Base-by-base conservation (phyloP, 2,797 vertebrate species). In the Coccyzus lansbergi region DNA sequence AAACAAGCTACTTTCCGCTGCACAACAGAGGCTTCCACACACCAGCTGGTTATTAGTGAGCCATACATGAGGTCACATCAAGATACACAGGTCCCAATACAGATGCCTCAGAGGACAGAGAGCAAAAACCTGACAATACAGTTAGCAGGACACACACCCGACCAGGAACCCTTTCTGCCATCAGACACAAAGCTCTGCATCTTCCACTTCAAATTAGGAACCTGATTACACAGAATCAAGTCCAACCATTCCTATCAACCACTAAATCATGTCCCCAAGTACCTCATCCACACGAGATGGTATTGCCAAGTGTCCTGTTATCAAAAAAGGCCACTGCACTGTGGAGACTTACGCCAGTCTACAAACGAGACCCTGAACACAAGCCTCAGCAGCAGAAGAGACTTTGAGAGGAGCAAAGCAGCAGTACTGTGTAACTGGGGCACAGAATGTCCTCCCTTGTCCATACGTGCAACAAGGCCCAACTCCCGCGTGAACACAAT, bases 21-120 rank as follows among this genome's bases (percentile, higher is more conserved):
- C 22, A 81, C 31, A 74, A 31, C 0, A 56, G 11, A 29, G 17
- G 3, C 5, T 52, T 83, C 29, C 15, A 42, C n/a, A 20, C 7
- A 14, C 3, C 68, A 53, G 12, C 34, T 28, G 19, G 26, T 60
- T 79, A 46, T 58, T 28, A 76, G 28, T 59, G 55, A 58, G 40
- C 4, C 34, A 78, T 38, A 31, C 29, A 49, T 6, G 49, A 49
- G 34, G 79, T 48, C 58, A 44, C 49, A 52, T 36, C 12, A 38
- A 80, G 69, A 72, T 15, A 60, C 22, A 28, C 6, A 8, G 7
- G 48, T 5, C 29, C 53, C 28, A 29, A 59, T 11, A 64, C 5
- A 42, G 2, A 4, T 0, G 0, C 28, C 17, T 69, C 25, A 86
- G 15, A 52, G 12, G 84, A 63, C 9, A 46, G 2, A 40, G 0